Evolutionary conservation across 1,140 invertebrate species (phyloP), one percentile per base, ranked within the genome.

Genomic region (Triops longicaudatus): DNA sequence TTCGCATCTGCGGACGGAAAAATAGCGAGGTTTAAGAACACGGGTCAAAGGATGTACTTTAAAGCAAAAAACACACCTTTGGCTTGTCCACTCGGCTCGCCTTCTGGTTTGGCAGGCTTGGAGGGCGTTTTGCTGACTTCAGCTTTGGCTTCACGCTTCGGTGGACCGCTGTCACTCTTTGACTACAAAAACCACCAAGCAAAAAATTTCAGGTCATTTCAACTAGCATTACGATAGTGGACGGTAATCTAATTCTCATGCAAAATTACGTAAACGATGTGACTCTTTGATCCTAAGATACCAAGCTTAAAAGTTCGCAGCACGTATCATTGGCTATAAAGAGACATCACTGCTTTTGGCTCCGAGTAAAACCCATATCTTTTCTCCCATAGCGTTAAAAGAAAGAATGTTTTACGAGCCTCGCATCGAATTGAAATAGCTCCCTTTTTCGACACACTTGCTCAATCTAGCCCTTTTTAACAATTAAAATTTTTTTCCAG

Each of bases 201-300:
- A 22, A 63, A 63, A 63, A 22, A 63, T 1, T 14, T 22, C 7
- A 63, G 50, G 0, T 14, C 50, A 10, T 63, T 1, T n/a, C 50
- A 10, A 63, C 0, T 63, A 14, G n/a, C n/a, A 31, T 41, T 5
- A 74, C 28, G 11, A 17, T 26, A 26, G 72, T 37, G 3, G 12
- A n/a, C n/a, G 41, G 4, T 12, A 75, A 63, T 9, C 22, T 27
- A 26, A 27, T 14, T 17, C 26, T 50, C 1, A 75, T 26, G 4
- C 7, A 50, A 75, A 17, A 11, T 50, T 1, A 75, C 12, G 28
- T 6, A 43, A 74, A 74, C 31, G 31, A 37, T 75, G 74, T 75
- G 17, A 28, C 63, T 75, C 74, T 75, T 63, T 63, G 43, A 75
- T 75, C 74, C 74, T 75, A 75, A 75, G 74, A 63, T 50, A 75